A percentile compares a stretch with the other conserved stretches of the same genome.
These are phyloP conservation scores for Neoniphon sammara DNA, from an alignment of 2,797 vertebrate genomes.

Conservation along the genomic window DNA sequence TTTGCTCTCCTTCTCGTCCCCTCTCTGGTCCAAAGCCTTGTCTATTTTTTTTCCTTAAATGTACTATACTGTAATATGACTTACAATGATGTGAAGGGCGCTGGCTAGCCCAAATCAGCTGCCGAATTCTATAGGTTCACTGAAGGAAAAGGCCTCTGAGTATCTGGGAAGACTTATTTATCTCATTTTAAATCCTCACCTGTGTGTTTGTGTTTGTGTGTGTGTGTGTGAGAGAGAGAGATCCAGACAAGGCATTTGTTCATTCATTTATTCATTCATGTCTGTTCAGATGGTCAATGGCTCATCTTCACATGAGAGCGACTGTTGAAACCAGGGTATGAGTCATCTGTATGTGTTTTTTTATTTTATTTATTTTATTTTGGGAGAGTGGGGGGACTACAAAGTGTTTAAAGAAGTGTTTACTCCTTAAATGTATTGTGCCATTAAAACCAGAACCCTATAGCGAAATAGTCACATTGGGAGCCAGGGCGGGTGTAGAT, in stretches of 20 bases:
- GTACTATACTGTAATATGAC: conserved; percentile 72
- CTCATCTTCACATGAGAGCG: conserved; percentile 53
- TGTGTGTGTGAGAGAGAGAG: conserved; percentile 13
- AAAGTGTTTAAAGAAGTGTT: conserved; percentile 60
- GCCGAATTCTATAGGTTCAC: conserved; percentile 64
- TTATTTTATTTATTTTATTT: conserved; percentile 71
- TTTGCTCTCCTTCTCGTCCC: conserved; percentile 6
- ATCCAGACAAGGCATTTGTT: conserved; percentile 8
- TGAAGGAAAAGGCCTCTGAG: conserved; percentile 61
- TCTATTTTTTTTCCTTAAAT: conserved; percentile 58
- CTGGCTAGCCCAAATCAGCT: conserved; percentile 76
- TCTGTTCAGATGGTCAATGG: conserved; percentile 33
- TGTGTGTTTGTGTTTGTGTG: conserved; percentile 12
- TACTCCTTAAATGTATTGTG: conserved; percentile 72
- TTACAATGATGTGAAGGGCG: conserved; percentile 74
- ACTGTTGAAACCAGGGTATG: conserved; percentile 30
- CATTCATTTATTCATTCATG: conserved; percentile 27
- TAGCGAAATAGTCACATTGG: conserved; percentile 41
- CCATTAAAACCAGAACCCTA: conserved; percentile 68
- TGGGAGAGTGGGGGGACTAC: conserved; percentile 21
- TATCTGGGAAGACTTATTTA: conserved; percentile 43
- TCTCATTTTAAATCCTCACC: conserved; percentile 18
- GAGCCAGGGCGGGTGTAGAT: conserved; percentile 62
- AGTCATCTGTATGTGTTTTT: conserved; percentile 65
- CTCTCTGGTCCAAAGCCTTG: conserved; percentile 53